A percentile compares a stretch with the other conserved stretches of the same genome.
Conservation (phyloP, 92 coral and sea anemone species). For the Porites lobata region DNA sequence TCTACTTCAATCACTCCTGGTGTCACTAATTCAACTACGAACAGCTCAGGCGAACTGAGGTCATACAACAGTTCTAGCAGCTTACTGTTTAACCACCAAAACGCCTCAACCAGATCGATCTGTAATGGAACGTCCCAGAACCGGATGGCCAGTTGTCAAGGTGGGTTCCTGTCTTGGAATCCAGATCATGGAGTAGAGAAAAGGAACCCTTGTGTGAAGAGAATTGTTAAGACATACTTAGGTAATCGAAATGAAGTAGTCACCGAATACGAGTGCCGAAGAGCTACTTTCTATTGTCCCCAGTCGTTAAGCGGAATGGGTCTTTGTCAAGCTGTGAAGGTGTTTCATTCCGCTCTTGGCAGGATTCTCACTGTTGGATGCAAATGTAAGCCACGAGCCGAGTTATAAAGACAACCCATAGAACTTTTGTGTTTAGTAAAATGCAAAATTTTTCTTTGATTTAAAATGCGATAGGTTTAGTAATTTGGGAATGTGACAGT, state of each 20-base stretch:
- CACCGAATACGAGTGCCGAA: not conserved
- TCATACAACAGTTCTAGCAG: not conserved
- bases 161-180: not conserved
- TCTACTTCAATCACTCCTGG: not conserved
- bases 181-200: not conserved
- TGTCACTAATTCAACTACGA: not conserved
- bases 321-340: not conserved
- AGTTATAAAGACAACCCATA: not conserved
- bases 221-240: not conserved
- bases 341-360: not conserved
- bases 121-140: not conserved
- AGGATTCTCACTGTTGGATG: not conserved
- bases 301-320: not conserved
- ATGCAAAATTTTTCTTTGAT: no score
- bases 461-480: no score
- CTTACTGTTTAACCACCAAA: not conserved
- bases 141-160: not conserved
- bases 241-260: not conserved
- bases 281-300: not conserved
- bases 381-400: not conserved
- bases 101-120: not conserved
- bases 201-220: not conserved
- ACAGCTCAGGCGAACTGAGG: not conserved
- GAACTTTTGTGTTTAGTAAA: no score
- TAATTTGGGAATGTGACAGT: no score